A percentile compares a stretch with the other conserved stretches of the same genome.
Evolutionary conservation across 2,797 vertebrate genomes (phyloP).

Genomic region (Cercopithecus diana): DNA sequence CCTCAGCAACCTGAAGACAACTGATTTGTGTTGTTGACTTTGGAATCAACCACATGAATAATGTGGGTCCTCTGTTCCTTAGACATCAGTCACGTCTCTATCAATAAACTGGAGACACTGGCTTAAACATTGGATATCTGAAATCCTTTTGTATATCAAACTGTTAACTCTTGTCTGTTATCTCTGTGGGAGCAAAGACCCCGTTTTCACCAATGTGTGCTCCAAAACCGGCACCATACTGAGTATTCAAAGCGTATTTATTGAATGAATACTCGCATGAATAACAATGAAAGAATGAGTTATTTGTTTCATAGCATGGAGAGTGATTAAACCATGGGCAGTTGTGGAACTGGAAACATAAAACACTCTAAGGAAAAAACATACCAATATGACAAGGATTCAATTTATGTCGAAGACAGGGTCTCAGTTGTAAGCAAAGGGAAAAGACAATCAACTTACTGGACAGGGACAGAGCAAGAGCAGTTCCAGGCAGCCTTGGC

Average conservation of each 20-base stretch:
- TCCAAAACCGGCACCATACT: neutral
- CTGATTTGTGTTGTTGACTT: slow-evolving; percentile 37
- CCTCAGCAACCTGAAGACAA: neutral
- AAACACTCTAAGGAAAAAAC: neutral
- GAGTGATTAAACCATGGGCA: neutral
- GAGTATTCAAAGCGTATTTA: neutral
- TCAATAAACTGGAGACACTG: neutral
- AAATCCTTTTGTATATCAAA: neutral
- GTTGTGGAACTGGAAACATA: neutral
- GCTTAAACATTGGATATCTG: neutral
- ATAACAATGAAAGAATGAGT: neutral
- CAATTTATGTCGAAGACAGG: neutral
- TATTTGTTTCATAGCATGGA: neutral
- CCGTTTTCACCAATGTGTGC: neutral
- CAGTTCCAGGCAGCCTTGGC: neutral
- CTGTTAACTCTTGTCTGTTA: neutral
- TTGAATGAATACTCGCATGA: neutral
- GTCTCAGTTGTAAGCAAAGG: neutral
- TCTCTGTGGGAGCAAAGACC: neutral
- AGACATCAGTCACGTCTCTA: neutral
- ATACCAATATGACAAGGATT: neutral
- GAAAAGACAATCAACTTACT: neutral
- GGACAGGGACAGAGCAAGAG: neutral
- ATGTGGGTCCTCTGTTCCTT: slow-evolving; percentile 2
- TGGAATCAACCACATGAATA: neutral